Conservation (phyloP, 2,888 invertebrate genomes). For the Mechanitis mazaeus region DNA sequence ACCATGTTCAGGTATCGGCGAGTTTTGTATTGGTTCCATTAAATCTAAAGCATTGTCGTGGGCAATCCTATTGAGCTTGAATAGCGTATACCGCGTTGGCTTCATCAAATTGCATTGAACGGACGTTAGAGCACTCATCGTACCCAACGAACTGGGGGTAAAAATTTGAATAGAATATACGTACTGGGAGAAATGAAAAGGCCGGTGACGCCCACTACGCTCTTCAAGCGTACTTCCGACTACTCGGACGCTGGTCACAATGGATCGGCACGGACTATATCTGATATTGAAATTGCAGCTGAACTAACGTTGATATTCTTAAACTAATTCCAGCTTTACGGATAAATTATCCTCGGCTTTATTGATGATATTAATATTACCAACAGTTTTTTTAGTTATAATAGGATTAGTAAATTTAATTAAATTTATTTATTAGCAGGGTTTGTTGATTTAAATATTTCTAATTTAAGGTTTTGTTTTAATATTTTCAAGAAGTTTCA, state of each 20-base stretch:
- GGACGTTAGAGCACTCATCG: conserved; percentile 69
- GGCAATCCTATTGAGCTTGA: conserved; percentile 64
- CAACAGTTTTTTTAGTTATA: no score
- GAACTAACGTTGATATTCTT: conserved; percentile 46
- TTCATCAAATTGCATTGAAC: conserved; percentile 74
- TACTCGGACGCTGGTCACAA: conserved; percentile 62
- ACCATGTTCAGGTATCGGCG: conserved; percentile 35
- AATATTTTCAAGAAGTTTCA: neutral
- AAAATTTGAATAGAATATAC: conserved; percentile 74
- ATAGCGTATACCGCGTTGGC: conserved; percentile 60
- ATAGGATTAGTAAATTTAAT: no score
- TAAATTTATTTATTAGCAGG: no score
- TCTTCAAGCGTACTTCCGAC: conserved; percentile 60
- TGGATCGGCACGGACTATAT: conserved; percentile 56
- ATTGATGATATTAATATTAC: conserved; percentile 1
- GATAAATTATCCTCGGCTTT: conserved; percentile 4
- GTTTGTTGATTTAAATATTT: no score
- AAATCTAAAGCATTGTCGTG: conserved; percentile 65
- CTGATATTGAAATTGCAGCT: conserved; percentile 69
- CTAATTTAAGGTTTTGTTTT: neutral
- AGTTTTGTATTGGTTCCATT: conserved; percentile 61
- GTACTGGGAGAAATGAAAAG: conserved; percentile 47
- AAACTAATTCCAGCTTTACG: conserved; percentile 21
- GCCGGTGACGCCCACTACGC: conserved; percentile 47
- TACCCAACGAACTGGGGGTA: conserved; percentile 59